phyloP scores from a whole-genome alignment of 2,113 vertebrate species.

The Nerophis ophidion region DNA sequence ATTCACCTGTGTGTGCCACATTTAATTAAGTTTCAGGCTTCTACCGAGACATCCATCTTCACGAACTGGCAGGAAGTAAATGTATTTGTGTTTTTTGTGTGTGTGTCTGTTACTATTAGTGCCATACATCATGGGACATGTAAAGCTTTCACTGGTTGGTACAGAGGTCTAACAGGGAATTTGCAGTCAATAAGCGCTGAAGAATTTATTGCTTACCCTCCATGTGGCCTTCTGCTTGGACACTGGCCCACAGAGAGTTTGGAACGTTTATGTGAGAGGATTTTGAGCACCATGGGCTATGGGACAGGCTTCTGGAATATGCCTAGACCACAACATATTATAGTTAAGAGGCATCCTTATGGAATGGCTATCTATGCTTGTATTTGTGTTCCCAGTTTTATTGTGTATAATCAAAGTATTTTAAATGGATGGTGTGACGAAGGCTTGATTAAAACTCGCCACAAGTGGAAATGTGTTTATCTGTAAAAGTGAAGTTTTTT shows the following conservation, averaged over 20 bases:
- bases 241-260: slow-evolving; percentile 67
- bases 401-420: not conserved
- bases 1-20: not conserved
- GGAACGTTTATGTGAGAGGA: slow-evolving; percentile 75
- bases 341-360: slow-evolving; percentile 36
- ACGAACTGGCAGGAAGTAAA: not conserved
- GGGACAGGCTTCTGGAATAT: slow-evolving; percentile 62
- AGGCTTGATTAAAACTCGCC: no score
- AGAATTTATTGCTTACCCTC: slow-evolving; percentile 20
- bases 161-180: slow-evolving; percentile 50
- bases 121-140: not conserved
- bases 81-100: not conserved
- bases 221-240: slow-evolving; percentile 32
- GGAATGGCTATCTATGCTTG: slow-evolving; percentile 19
- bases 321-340: slow-evolving; percentile 67
- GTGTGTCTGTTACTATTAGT: not conserved
- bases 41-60: not conserved
- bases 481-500: not conserved
- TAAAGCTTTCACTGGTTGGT: slow-evolving; percentile 15
- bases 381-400: slow-evolving; percentile 17
- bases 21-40: not conserved
- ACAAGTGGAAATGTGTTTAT: not conserved
- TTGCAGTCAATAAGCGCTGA: not conserved
- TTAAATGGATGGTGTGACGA: not conserved
- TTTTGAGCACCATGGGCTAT: slow-evolving; percentile 45